Evolutionary conservation across 92 coral and sea anemone species (phyloP).

Genomic region (Siderastrea siderea): DNA sequence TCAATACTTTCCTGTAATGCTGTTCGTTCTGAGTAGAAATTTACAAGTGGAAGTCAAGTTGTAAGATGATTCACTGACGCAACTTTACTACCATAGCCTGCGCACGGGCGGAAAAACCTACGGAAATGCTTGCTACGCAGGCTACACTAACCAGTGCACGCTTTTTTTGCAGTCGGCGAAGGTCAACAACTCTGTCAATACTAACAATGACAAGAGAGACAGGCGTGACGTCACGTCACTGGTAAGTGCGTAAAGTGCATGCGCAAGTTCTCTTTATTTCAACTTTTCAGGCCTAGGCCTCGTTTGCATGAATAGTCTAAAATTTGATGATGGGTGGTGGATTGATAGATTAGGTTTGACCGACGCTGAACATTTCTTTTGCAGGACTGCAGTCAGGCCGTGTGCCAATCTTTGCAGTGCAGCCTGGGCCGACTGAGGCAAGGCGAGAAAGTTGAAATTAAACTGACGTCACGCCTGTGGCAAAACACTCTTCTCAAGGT

Average conservation of each 20-base stretch:
- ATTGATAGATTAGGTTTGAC: background rate
- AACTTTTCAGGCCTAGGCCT: background rate
- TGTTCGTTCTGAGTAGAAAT: no score
- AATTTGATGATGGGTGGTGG: background rate
- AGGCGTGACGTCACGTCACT: slow-evolving; percentile 22
- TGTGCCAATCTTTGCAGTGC: slow-evolving; percentile 75
- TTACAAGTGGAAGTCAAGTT: no score
- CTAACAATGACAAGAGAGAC: slow-evolving; percentile 1
- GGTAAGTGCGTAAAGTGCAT: slow-evolving; percentile 8
- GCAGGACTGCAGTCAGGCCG: slow-evolving; percentile 56
- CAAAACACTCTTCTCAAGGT: slow-evolving; percentile 87
- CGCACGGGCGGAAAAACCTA: no score
- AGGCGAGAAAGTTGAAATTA: slow-evolving; percentile 80
- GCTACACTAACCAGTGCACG: no score
- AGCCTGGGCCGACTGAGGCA: slow-evolving; percentile 72
- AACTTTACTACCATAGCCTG: no score
- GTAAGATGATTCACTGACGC: no score
- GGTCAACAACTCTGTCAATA: background rate
- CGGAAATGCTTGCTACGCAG: no score
- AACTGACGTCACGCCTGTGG: slow-evolving; percentile 86
- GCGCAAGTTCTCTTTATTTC: background rate
- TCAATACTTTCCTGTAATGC: no score
- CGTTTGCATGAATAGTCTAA: no score
- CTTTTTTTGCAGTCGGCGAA: slow-evolving; percentile 16
- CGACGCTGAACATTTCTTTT: background rate